Conservation (phyloP, 2,113 vertebrate species). For the Eulemur macaco region DNA sequence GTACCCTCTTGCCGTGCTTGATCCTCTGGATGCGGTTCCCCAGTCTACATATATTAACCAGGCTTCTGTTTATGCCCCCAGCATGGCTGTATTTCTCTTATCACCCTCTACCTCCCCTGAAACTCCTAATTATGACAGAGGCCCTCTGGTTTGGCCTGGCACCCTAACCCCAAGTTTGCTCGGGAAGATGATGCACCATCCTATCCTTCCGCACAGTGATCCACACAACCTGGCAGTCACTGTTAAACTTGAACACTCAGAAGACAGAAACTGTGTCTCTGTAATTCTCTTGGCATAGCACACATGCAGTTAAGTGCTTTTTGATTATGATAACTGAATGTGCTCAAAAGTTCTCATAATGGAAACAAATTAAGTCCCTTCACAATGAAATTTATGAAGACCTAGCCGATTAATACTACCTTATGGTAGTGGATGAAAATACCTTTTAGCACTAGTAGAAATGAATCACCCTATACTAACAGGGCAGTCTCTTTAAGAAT, state of each 20-base stretch:
- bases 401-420: conserved; percentile 48
- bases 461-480: conserved; percentile 54
- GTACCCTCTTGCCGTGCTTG: not conserved
- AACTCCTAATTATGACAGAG: not conserved
- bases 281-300: conserved; percentile 50
- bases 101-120: not conserved
- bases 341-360: conserved; percentile 60
- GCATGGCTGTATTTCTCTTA: not conserved
- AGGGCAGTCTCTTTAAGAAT: conserved; percentile 35
- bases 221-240: not conserved
- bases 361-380: conserved; percentile 67
- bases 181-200: not conserved
- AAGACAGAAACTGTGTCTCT: conserved; percentile 44
- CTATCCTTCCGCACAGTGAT: not conserved
- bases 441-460: conserved; percentile 31
- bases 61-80: not conserved
- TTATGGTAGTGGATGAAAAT: conserved; percentile 46
- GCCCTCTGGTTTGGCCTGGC: not conserved
- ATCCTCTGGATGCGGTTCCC: not conserved
- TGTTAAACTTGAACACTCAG: conserved; percentile 36
- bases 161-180: not conserved
- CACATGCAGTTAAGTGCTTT: conserved; percentile 54
- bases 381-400: conserved; percentile 69
- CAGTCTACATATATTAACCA: not conserved
- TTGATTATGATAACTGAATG: conserved; percentile 66